Conservation (phyloP, 1,140 invertebrate genomes). For the Antheraea mylitta region DNA sequence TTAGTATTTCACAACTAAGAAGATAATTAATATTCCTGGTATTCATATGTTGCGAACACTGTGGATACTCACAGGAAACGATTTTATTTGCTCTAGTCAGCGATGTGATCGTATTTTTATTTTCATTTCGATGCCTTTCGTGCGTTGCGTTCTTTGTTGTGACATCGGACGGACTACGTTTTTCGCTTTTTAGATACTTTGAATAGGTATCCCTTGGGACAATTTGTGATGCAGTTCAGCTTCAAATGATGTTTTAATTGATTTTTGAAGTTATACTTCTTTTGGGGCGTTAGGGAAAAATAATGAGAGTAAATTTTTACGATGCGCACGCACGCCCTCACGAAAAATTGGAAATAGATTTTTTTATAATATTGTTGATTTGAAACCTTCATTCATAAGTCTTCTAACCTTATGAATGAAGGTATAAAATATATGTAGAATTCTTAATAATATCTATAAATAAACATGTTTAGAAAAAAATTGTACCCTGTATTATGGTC, state of each 20-base stretch:
- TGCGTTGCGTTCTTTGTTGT: slow-evolving; percentile 39
- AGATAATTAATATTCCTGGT: not conserved
- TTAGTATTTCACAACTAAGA: not conserved
- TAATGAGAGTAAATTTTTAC: too few relatives aligned
- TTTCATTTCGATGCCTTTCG: slow-evolving; percentile 47
- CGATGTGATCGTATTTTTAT: slow-evolving; percentile 50
- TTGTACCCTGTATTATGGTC: too few relatives aligned
- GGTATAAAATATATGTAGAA: too few relatives aligned
- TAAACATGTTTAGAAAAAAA: too few relatives aligned
- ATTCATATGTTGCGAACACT: slow-evolving; percentile 23
- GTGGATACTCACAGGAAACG: slow-evolving; percentile 42
- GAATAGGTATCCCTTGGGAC: not conserved
- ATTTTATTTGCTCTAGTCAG: slow-evolving; percentile 57
- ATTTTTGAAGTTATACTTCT: not conserved
- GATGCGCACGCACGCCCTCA: too few relatives aligned
- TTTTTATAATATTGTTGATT: too few relatives aligned
- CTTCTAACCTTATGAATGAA: too few relatives aligned
- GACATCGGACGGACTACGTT: slow-evolving; percentile 39
- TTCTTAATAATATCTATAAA: too few relatives aligned
- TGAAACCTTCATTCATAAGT: too few relatives aligned
- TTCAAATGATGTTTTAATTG: not conserved
- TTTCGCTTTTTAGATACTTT: slow-evolving; percentile 37
- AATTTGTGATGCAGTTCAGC: not conserved
- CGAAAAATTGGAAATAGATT: too few relatives aligned
- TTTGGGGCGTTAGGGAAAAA: too few relatives aligned